Base-by-base conservation (phyloP, 2,888 invertebrate genomes). In the Leucoma salicis region DNA sequence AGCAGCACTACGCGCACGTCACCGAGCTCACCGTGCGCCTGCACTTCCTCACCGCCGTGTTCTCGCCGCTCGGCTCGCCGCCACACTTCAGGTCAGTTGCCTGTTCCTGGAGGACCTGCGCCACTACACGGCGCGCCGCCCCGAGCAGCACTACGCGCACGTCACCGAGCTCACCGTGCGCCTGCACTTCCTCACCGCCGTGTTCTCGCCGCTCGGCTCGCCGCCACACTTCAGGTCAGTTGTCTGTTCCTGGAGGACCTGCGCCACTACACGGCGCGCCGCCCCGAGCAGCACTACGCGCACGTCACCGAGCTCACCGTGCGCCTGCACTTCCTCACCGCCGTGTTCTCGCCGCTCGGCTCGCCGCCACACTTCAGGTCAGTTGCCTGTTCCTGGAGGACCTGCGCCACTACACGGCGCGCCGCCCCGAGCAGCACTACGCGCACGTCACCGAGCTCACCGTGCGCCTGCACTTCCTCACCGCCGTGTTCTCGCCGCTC, bases 301-400 rank as follows among this genome's bases (percentile, higher is more conserved):
- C 96, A 96, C 81, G 94, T 95, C 78, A 96, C 95, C 34, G 96
- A 98, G 79, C 94, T 98, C 38, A 97, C 97, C 70, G 97, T 97
- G 37, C 91, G 98, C 14, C 83, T 98, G 63, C 96, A 97, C 78
- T 98, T 98, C 88, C 91, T 98, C 39, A 96, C 97, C 2, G 96
- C 97, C 38, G 94, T 98, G 37, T 98, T 97, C 83, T 97, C 97
- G 39, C 94, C 95, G 0, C 90, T 96, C 46, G 97, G 96, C 3
- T 97, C 98, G 13, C 97, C 97, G 5, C 97, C 96, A 62, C 94
- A 93, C 57, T 97, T 98, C 80, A 91, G 94, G 94, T 94, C 71
- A n/a, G n/a, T n/a, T n/a, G 94, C 8, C 93, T 96, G 72, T 97
- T 98, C 82, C 95, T 98, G 62, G 95, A 94, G 66, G 96, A 97